Conservation (phyloP, 2,888 invertebrate species). For the Deladenus siricidicola region DNA sequence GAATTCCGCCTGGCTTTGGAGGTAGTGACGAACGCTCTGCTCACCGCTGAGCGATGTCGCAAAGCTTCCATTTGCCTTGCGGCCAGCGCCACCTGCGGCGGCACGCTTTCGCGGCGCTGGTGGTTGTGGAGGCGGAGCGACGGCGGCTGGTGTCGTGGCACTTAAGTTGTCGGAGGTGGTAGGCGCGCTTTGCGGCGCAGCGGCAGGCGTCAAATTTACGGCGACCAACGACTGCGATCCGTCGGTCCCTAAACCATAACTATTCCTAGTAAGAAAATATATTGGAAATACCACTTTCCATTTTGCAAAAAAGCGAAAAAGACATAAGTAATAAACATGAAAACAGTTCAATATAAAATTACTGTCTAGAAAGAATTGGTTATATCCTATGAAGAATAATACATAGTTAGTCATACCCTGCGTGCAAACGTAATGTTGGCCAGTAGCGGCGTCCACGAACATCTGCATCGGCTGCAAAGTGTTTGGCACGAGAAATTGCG, state of each 20-base stretch:
- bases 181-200: neutral
- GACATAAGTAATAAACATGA: no score
- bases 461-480: slow-evolving; percentile 31
- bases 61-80: neutral
- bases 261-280: no score
- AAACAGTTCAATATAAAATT: neutral
- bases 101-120: neutral
- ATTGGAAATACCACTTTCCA: no score
- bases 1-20: neutral
- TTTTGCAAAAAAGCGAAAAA: no score
- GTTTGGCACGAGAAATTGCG: neutral
- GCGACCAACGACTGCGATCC: neutral
- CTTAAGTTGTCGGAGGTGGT: neutral
- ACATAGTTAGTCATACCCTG: neutral
- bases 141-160: neutral
- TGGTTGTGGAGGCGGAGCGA: neutral
- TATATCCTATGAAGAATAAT: no score
- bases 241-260: neutral
- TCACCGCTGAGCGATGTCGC: neutral
- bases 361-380: no score
- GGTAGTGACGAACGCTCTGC: neutral
- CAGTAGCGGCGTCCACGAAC: slow-evolving; percentile 36
- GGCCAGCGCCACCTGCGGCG: neutral
- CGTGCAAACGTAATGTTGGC: slow-evolving; percentile 40
- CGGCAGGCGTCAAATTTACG: slow-evolving; percentile 2